Evolutionary conservation across 2,888 invertebrate species (phyloP).

Genomic region (Mongoloraphidia duomilia): DNA sequence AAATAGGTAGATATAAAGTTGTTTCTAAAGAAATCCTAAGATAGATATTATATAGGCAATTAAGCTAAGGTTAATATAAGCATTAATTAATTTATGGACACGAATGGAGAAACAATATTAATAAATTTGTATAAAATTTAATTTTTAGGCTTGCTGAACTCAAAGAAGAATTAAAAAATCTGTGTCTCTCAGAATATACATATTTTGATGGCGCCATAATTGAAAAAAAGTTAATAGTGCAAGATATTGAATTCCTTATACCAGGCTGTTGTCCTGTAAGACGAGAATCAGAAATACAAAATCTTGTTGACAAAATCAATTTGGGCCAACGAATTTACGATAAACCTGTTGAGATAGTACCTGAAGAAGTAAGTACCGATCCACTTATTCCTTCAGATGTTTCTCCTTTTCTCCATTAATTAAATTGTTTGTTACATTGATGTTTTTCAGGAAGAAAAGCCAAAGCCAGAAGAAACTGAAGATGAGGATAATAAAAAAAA

Average conservation of each 20-base stretch:
- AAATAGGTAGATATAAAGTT: too few relatives aligned
- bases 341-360: conserved; percentile 20
- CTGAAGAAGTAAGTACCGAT: too few relatives aligned
- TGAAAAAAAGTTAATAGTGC: conserved; percentile 52
- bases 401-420: too few relatives aligned
- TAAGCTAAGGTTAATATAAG: too few relatives aligned
- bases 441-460: conserved; percentile 20
- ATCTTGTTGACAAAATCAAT: conserved; percentile 32
- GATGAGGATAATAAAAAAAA: conserved; percentile 21
- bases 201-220: conserved; percentile 58
- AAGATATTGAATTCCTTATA: conserved; percentile 45
- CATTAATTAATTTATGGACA: too few relatives aligned
- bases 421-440: too few relatives aligned
- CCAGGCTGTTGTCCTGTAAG: conserved; percentile 26
- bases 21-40: too few relatives aligned
- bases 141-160: conserved; percentile 37
- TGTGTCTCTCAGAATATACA: conserved; percentile 46
- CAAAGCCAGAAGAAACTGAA: conserved; percentile 25
- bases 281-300: conserved; percentile 31
- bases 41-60: too few relatives aligned
- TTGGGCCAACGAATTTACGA: conserved; percentile 32
- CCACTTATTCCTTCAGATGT: too few relatives aligned
- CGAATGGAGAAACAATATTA: too few relatives aligned
- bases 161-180: conserved; percentile 37
- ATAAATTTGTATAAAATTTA: conserved; percentile 19